Evolutionary conservation across 2,113 vertebrate species (phyloP).

Genomic region (Pelmatolapia mariae): DNA sequence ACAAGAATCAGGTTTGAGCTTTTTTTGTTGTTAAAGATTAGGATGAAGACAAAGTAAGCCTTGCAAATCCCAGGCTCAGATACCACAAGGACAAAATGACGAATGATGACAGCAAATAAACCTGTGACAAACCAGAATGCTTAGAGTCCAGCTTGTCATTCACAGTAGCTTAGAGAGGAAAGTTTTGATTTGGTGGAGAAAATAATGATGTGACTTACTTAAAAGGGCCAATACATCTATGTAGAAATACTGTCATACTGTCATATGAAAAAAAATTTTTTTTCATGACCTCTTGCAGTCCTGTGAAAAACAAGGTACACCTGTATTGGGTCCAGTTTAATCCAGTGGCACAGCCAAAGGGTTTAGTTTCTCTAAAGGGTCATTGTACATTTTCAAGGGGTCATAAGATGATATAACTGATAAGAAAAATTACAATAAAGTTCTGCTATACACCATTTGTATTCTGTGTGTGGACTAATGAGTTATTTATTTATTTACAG

Average conservation of each 20-base stretch:
- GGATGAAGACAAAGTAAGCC: constrained; percentile 7
- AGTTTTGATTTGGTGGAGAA: not conserved
- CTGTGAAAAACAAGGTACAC: not conserved
- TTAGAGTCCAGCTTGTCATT: not conserved
- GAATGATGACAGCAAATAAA: not conserved
- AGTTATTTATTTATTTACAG: not conserved
- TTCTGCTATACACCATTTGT: not conserved
- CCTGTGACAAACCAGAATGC: not conserved
- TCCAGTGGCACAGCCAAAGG: not conserved
- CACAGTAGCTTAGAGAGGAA: not conserved
- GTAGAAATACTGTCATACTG: not conserved
- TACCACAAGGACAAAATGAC: not conserved
- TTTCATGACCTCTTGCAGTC: not conserved
- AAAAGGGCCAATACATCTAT: not conserved
- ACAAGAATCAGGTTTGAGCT: not conserved
- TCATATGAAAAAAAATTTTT: not conserved
- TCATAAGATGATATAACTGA: not conserved
- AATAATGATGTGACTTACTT: not conserved
- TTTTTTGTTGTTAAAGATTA: not conserved
- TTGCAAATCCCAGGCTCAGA: not conserved
- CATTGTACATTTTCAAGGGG: not conserved
- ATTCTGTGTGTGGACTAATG: not conserved
- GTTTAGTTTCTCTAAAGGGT: not conserved
- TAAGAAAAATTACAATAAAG: not conserved
- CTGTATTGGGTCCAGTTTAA: not conserved